phyloP scores from a whole-genome alignment of 2,888 invertebrate genomes.

The Lepidonotus clava region DNA sequence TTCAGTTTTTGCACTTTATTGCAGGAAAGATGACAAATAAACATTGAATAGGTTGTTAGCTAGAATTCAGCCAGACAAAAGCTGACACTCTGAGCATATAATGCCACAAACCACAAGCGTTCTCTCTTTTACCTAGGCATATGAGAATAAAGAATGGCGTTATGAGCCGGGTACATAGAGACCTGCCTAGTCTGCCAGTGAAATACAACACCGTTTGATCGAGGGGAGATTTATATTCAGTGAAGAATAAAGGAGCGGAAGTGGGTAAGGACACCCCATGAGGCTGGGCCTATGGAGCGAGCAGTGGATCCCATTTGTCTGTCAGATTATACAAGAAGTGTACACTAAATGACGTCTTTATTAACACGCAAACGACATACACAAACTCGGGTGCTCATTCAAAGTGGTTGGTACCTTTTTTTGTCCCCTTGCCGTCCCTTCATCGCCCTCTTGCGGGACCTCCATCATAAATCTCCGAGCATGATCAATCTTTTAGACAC shows the following conservation, averaged over 20 bases:
- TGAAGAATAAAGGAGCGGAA: slow-evolving; percentile 22
- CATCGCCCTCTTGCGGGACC: background rate
- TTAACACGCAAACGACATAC: background rate
- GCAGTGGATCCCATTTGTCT: background rate
- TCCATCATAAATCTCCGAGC: slow-evolving; percentile 20
- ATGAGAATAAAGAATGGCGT: background rate
- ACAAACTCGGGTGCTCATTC: slow-evolving; percentile 22
- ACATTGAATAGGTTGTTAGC: too few relatives aligned
- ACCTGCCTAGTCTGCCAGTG: background rate
- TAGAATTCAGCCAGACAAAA: too few relatives aligned
- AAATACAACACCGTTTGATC: background rate
- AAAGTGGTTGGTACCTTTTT: background rate
- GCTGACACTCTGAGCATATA: too few relatives aligned
- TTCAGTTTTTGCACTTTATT: too few relatives aligned
- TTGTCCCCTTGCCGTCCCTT: background rate
- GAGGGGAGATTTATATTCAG: background rate
- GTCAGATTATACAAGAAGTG: background rate
- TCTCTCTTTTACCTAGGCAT: too few relatives aligned
- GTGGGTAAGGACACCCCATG: background rate
- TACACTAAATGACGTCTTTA: slow-evolving; percentile 38
- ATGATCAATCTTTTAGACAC: slow-evolving; percentile 47
- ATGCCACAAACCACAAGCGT: too few relatives aligned
- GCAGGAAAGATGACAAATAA: too few relatives aligned
- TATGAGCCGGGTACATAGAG: background rate
- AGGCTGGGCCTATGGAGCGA: background rate